Conservation (phyloP, 2,888 invertebrate species). For the Macrophya alboannulata region DNA sequence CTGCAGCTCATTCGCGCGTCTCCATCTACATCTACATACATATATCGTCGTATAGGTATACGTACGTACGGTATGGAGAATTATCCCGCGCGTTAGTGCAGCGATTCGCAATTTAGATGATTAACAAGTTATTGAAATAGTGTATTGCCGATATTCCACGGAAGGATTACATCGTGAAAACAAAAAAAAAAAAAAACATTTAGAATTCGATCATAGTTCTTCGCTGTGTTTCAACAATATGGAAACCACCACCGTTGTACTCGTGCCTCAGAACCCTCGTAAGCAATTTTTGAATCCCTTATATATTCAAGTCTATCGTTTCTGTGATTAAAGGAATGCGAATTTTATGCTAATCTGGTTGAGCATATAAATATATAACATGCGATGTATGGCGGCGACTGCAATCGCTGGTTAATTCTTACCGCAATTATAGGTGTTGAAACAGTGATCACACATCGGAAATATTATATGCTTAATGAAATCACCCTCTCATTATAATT, state of each 20-base stretch:
- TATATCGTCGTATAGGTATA: not conserved
- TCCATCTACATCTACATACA: not conserved
- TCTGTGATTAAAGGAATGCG: not conserved
- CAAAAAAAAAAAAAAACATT: not conserved
- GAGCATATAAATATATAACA: not conserved
- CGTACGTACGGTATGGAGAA: not conserved
- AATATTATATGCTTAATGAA: not conserved
- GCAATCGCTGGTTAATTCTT: not conserved
- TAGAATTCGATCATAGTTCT: not conserved
- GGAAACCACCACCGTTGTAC: conserved; percentile 69
- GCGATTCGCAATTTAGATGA: not conserved
- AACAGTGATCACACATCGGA: not conserved
- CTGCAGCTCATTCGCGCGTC: conserved; percentile 46
- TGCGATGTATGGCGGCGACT: not conserved
- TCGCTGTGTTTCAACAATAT: conserved; percentile 61
- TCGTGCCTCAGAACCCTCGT: conserved; percentile 71
- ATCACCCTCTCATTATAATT: not conserved
- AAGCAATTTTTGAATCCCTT: conserved; percentile 63
- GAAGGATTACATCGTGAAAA: too few species aligned
- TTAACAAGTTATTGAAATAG: not conserved
- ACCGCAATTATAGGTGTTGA: not conserved
- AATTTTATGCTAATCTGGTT: not conserved
- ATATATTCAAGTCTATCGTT: not conserved
- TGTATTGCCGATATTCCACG: not conserved
- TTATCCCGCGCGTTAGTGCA: not conserved